Base-by-base conservation (phyloP, 64 coral and sea anemone genomes). In the Actinia tenebrosa region DNA sequence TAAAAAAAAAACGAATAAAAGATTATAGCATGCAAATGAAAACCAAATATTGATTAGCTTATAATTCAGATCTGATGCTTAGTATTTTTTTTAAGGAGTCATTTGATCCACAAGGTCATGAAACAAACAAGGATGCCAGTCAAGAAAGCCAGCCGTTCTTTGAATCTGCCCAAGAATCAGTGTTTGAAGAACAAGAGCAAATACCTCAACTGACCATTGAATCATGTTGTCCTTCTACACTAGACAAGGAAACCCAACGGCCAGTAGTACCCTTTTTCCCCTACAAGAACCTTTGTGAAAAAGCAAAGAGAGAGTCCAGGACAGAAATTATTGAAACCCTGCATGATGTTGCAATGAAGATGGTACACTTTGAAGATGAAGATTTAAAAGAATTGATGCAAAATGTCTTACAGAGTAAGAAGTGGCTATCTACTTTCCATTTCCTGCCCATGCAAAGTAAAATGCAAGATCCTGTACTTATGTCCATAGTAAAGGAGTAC, bases 361-460 rank as follows among this genome's bases (percentile, higher is more conserved):
- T 18, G 6, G 60, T 86, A 0, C 84, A 86, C 63, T 86, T 64
- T 86, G 84, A 64, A 66, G 56, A 26, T 3, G 84, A 58, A 66
- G 84, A 86, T 86, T 1, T 44, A 16, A 66, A 58, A 23, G 19
- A 61, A 86, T 86, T 86, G 22, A 60, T 86, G 56, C 18, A 86
- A 26, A 27, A 86, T 58, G 20, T 68, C 11, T 63, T 86, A 61
- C 20, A 87, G 23, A 87, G 71, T 64, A 87, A 77, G 62, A 87
- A 87, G 44, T 87, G 64, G 52, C 68, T 23, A 52, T 87, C 47
- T 25, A 71, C 84, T 44, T 86, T 86, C 63, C 55, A 60, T 11
- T 44, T 52, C 63, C 42, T 37, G 18, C 59, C 82, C 17, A 27
- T 26, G 79, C 79, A 46, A 56, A 56, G 45, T 64, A 60, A 71